Conservation (phyloP, 2,113 vertebrate genomes). For the Monopterus albus region DNA sequence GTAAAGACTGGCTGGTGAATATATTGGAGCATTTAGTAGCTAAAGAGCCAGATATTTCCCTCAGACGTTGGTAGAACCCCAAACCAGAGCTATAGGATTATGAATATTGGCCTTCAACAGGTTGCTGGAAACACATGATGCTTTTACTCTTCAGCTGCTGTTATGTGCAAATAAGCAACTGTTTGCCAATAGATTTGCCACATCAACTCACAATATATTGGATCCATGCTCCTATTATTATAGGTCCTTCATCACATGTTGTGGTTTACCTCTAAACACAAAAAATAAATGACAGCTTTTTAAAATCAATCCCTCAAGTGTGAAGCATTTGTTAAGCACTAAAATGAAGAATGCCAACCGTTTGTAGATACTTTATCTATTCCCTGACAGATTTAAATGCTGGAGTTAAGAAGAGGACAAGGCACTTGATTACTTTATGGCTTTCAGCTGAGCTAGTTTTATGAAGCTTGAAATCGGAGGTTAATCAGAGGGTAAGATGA, state of each 20-base stretch:
- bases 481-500: constrained; percentile 62
- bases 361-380: constrained; percentile 22
- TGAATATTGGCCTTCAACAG: not conserved
- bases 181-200: no score
- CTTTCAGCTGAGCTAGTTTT: constrained; percentile 61
- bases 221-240: not conserved
- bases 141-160: no score
- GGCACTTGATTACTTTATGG: constrained; percentile 48
- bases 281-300: constrained; percentile 18
- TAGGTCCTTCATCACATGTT: constrained; percentile 9
- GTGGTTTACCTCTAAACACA: not conserved
- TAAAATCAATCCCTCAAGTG: constrained; percentile 2
- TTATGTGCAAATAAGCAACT: no score
- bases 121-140: not conserved
- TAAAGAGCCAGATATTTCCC: not conserved
- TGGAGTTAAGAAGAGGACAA: constrained; percentile 42
- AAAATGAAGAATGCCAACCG: constrained; percentile 31
- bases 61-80: not conserved
- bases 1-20: not conserved
- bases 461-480: constrained; percentile 68
- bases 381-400: constrained; percentile 41
- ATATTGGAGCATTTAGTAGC: not conserved
- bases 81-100: not conserved
- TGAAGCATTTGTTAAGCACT: constrained; percentile 18
- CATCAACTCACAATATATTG: not conserved